Base-by-base conservation (phyloP, 1,140 invertebrate genomes). In the Octopus sinensis region DNA sequence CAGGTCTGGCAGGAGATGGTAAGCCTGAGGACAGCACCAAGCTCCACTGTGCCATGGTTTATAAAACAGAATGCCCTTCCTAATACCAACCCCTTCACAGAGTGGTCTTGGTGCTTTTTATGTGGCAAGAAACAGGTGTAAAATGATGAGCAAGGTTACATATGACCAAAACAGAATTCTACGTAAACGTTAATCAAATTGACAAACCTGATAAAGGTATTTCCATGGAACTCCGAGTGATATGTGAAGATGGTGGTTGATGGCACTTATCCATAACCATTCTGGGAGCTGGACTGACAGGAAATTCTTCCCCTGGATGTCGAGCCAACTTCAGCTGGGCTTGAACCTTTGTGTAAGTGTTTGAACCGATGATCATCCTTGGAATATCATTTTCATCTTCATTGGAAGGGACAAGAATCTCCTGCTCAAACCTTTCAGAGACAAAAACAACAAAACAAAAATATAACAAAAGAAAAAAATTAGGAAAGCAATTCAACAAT, bases 341-440 rank as follows among this genome's bases (percentile, higher is more conserved):
- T 88, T 94, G 94, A 5, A 94, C 90, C 85, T 94, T 93, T 84
- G 93, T 93, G 81, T 92, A 90, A 82, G 93, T 93, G 76, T 84
- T 86, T 0, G 86, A 79, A 30, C 88, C 88, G 13, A 89, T 85
- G 76, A 87, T 89, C 79, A 86, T 86, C 5, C 83, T 80, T 9
- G n/a, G 30, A 7, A 6, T 30, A 10, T 30, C 82, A 62, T 80
- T 80, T 54, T 62, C 79, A n/a, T 80, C 73, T 5, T 80, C 82
- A 73, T 81, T 79, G 71, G 76, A 71, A n/a, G 82, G 76, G 12
- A 84, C 79, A 75, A 84, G 79, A 62, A 90, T 96, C 91, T 96
- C 95, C n/a, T 95, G 95, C 88, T 96, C 95, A 90, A 96, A 96
- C 84, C 95, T 95, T 84, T 12, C 30, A 43, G 30, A 43, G 30